A percentile compares a stretch with the other conserved stretches of the same genome.
Evolutionary conservation across 2,797 vertebrate species (phyloP).

Genomic region (Gila robusta): DNA sequence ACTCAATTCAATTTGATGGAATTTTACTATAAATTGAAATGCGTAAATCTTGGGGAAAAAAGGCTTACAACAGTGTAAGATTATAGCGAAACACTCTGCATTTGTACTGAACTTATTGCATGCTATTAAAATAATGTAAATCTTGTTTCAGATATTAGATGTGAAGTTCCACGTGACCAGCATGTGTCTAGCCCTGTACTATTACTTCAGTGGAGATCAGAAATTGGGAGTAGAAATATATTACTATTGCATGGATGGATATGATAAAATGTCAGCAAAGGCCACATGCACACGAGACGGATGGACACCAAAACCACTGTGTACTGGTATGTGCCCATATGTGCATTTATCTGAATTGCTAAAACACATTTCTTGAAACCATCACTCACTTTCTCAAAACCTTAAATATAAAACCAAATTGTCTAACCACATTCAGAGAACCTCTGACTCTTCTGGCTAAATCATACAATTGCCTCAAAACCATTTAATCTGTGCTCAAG

Average conservation of each 20-base stretch:
- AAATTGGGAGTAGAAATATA: rapidly evolving
- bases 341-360: too few species aligned
- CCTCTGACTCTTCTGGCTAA: too few species aligned
- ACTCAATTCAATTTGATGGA: too few species aligned
- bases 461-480: too few species aligned
- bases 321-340: slow-evolving; percentile 44
- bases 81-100: slow-evolving; percentile 57
- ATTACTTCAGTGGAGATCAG: background rate
- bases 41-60: too few species aligned
- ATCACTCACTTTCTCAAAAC: too few species aligned
- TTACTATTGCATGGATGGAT: rapidly evolving
- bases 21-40: too few species aligned
- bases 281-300: slow-evolving; percentile 54
- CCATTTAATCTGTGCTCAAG: too few species aligned
- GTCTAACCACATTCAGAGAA: too few species aligned
- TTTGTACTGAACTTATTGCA: background rate
- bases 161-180: slow-evolving; percentile 26
- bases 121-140: background rate
- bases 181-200: rapidly evolving
- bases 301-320: slow-evolving; percentile 63
- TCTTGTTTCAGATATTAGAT: slow-evolving; percentile 65
- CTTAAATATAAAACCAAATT: too few species aligned
- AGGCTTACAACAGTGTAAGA: slow-evolving; percentile 55
- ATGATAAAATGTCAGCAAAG: rapidly evolving
- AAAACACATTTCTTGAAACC: too few species aligned